These are phyloP conservation scores for Notodonta dromedarius DNA, from an alignment of 2,888 invertebrate genomes.

Conservation along the genomic window DNA sequence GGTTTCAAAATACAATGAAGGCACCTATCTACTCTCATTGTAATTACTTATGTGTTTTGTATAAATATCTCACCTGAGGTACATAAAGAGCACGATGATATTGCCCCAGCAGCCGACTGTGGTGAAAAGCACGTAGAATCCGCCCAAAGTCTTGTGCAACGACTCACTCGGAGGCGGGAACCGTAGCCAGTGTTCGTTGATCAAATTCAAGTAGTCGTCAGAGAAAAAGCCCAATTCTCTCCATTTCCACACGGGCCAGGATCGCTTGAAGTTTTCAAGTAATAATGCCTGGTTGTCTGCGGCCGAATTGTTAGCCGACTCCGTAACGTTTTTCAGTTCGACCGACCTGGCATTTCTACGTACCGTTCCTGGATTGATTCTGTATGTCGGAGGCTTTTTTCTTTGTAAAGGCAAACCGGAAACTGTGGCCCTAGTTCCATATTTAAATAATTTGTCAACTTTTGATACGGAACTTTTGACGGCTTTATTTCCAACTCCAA, in stretches of 20 bases:
- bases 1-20: too few relatives aligned
- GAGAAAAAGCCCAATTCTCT: slow-evolving; percentile 80
- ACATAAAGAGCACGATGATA: slow-evolving; percentile 88
- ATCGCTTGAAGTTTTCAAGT: slow-evolving; percentile 60
- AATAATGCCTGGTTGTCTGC: slow-evolving; percentile 53
- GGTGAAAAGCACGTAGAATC: slow-evolving; percentile 86
- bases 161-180: slow-evolving; percentile 86
- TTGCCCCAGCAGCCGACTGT: slow-evolving; percentile 89
- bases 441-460: slow-evolving; percentile 32
- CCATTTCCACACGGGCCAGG: slow-evolving; percentile 81
- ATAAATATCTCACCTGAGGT: slow-evolving; percentile 84
- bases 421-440: slow-evolving; percentile 26
- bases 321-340: slow-evolving; percentile 42
- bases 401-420: slow-evolving; percentile 38
- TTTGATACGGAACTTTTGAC: slow-evolving; percentile 25
- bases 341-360: slow-evolving; percentile 37
- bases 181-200: slow-evolving; percentile 89
- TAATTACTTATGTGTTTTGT: not conserved
- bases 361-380: slow-evolving; percentile 33
- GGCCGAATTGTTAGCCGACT: slow-evolving; percentile 43
- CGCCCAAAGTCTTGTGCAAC: slow-evolving; percentile 85
- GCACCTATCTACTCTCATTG: too few relatives aligned
- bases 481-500: slow-evolving; percentile 21
- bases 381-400: slow-evolving; percentile 38
- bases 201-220: slow-evolving; percentile 82